phyloP scores from a whole-genome alignment of 2,113 vertebrate species.

The Phrynosoma blainvillii region DNA sequence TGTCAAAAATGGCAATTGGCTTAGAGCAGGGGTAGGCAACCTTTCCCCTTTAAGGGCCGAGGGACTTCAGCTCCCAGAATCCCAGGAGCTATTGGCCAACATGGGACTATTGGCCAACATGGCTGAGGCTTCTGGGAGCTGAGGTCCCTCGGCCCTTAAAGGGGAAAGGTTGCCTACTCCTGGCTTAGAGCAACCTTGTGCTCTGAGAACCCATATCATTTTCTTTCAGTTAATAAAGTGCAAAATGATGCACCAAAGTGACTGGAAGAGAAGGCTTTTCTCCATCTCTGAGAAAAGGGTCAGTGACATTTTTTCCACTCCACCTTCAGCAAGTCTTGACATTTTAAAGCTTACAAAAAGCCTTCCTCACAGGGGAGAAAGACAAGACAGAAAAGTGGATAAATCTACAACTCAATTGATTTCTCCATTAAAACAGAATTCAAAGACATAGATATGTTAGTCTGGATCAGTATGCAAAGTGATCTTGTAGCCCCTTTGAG shows the following conservation, averaged over 20 bases:
- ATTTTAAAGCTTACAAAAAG: conserved; percentile 52
- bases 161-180: too few relatives aligned
- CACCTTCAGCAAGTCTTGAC: conserved; percentile 31
- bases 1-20: conserved; percentile 34
- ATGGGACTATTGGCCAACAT: too few relatives aligned
- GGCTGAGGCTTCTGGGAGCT: too few relatives aligned
- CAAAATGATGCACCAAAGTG: conserved; percentile 18
- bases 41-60: too few relatives aligned
- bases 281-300: conserved; percentile 13
- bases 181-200: conserved; percentile 35
- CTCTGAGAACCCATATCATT: not conserved
- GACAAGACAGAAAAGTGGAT: conserved; percentile 39
- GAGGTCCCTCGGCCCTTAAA: too few relatives aligned
- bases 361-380: conserved; percentile 34
- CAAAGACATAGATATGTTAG: too few relatives aligned
- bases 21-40: too few relatives aligned
- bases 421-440: conserved; percentile 22
- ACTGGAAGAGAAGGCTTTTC: not conserved
- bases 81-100: too few relatives aligned
- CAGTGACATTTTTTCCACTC: conserved; percentile 46
- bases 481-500: too few relatives aligned
- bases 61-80: too few relatives aligned
- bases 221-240: not conserved
- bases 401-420: conserved; percentile 31
- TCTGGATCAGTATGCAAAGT: too few relatives aligned